Evolutionary conservation across 2,888 invertebrate genomes (phyloP), one percentile per base, ranked within the genome.

Genomic region (Pyrocoelia pectoralis): DNA sequence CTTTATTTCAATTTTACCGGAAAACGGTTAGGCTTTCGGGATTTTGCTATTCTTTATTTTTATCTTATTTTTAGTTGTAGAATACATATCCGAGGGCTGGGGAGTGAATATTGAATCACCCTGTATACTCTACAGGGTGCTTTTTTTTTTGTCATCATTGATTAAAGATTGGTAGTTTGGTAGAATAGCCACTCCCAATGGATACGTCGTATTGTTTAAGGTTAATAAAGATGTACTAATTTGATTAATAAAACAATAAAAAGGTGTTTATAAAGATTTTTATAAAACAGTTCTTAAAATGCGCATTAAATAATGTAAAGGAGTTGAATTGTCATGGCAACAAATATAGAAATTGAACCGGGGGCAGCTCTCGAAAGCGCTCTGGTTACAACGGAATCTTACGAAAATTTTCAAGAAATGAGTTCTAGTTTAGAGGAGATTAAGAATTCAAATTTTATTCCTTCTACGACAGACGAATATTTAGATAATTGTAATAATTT

Each of bases 341-440:
- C 68, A 48, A 76, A 67, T 58, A 68, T 72, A 24, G 79, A 81
- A 68, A 73, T 79, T 10, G 86, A 86, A 73, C 88, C 88, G 13
- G 88, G 87, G 17, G 87, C 86, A 53, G 84, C 86, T 46, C 76
- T 81, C 15, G 91, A 90, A 76, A 88, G 88, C 72, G 87, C 91
- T 78, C 81, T 93, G 40, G 87, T 91, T 54, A 87, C 90, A 1
- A 88, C 89, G 5, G 89, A 90, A 78, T 87, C 88, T 14, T 88
- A 88, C 72, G 89, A 90, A 69, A 89, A 90, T 71, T 87, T 89
- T 72, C 88, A 88, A 43, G 83, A 84, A 76, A 87, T 89, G 85
- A 87, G 84, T 73, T 85, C 87, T 8, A 86, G 86, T 74, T 84
- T 89, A 52, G 86, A 86, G 70, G 88, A 88, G 67, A 83, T 84